Base-by-base conservation (phyloP, 2,797 vertebrate species). In the Sebastiscus albofasciatus region DNA sequence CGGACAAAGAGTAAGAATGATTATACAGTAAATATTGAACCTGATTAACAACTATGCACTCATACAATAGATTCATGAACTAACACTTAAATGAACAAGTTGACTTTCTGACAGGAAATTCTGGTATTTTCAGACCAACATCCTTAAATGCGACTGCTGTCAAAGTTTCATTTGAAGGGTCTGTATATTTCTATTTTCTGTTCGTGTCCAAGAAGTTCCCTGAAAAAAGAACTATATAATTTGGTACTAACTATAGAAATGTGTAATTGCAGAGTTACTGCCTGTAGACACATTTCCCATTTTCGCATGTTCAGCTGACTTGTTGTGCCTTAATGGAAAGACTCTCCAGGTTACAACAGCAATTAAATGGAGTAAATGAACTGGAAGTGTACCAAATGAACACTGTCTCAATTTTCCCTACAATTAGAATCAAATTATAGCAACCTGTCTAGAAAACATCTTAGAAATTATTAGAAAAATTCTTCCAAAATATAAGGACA, bases 181-280 rank as follows among this genome's bases (percentile, higher is more conserved):
- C 39, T 42, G 39, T 16, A 46, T 46, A 46, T 46, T 46, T 46
- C 42, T 46, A 18, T 46, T 18, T 46, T 18, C 42, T 46, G 42
- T 46, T 46, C 1, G 0, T 46, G 12, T 55, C 5, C 22, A 39
- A 33, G 20, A 55, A 9, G 4, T 68, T 54, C 4, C 20, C 13
- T 16, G n/a, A 55, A 55, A 24, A 36, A 34, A 24, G 1, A 36
- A 34, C 3, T 46, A 0, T 46, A 46, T 46, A 46, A 46, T 46
- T 42, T 42, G 39, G 39, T 42, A 42, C 39, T 42, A 42, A 46
- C 42, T 18, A 46, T 46, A 46, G 42, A 46, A 46, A 1, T 18
- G 42, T 46, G 0, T 46, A 46, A 46, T 46, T 46, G 42, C 1
- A 18, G 7, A 46, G 0, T 46, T 46, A 0, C 6, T 7, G 0